Evolutionary conservation across 2,797 vertebrate genomes (phyloP), one percentile per base, ranked within the genome.

Genomic region (Phataginus tetradactyla): DNA sequence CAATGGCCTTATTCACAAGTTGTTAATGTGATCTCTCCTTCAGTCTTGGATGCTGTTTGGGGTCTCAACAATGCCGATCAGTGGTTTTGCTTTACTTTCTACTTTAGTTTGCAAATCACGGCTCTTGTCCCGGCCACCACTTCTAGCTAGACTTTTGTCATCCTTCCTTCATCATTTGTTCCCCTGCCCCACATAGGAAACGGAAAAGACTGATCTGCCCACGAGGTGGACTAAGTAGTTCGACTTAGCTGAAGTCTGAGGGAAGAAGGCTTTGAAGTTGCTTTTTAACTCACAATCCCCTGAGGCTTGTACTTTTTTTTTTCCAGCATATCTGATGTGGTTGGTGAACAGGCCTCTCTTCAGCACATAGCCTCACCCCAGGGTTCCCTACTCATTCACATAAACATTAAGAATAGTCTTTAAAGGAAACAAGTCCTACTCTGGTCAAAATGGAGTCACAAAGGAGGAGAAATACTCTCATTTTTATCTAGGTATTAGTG

Each of bases 371-470:
- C 17, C 32, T 77, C 9, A 85, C 18, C 32, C 5, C 8, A 34
- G 37, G 49, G 29, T 68, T 29, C 14, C n/a, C 18, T 80, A 5
- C 21, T 93, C 6, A 66, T 63, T 93, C 49, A 71, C 9, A 69
- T 80, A 32, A 90, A 87, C 32, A 81, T 80, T 11, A 80, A 86
- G 23, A 93, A 75, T 57, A 34, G 2, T 15, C 57, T 81, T 90
- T 49, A 57, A 79, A 63, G 27, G 91, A 89, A 87, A 66, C 42
- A 90, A 90, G 74, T 90, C 42, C 20, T 95, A 68, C 77, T 53
- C n/a, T 85, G 29, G 77, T n/a, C 21, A 90, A 77, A 78, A 20
- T 84, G 37, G 34, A 68, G 14, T 87, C 66, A 53, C 2, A 7
- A 75, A 51, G 8, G 21, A 95, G 4, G 34, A 57, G 45, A 74